phyloP scores from a whole-genome alignment of 2,797 vertebrate species.

The Lates japonicus region DNA sequence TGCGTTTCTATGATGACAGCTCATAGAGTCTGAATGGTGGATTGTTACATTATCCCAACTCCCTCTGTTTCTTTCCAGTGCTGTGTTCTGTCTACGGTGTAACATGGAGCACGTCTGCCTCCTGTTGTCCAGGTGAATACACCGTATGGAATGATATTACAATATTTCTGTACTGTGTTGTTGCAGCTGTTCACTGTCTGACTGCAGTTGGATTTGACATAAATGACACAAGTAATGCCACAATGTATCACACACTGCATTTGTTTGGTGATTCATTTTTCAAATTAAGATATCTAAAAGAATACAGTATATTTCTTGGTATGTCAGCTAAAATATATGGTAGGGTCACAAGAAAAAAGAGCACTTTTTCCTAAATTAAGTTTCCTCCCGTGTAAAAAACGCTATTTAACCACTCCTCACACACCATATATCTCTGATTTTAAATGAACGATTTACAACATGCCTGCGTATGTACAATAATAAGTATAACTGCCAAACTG shows the following conservation, averaged over 20 bases:
- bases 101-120: constrained; percentile 92
- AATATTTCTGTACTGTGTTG: neutral
- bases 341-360: too few species aligned
- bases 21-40: neutral
- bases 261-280: neutral
- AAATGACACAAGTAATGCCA: neutral
- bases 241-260: neutral
- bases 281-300: neutral
- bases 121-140: constrained; percentile 91
- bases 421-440: neutral
- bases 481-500: neutral
- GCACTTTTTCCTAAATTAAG: neutral
- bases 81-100: constrained; percentile 91
- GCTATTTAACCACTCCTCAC: neutral
- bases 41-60: neutral
- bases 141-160: neutral
- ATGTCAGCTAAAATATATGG: neutral
- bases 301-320: neutral
- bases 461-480: neutral
- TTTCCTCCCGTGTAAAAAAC: neutral
- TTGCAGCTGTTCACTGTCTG: neutral
- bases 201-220: neutral
- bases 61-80: constrained; percentile 81
- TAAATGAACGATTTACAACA: neutral
- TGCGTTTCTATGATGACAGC: neutral